A percentile compares a stretch with the other conserved stretches of the same genome.
phyloP scores from a whole-genome alignment of 2,113 vertebrate genomes.

The Uropsilus gracilis region DNA sequence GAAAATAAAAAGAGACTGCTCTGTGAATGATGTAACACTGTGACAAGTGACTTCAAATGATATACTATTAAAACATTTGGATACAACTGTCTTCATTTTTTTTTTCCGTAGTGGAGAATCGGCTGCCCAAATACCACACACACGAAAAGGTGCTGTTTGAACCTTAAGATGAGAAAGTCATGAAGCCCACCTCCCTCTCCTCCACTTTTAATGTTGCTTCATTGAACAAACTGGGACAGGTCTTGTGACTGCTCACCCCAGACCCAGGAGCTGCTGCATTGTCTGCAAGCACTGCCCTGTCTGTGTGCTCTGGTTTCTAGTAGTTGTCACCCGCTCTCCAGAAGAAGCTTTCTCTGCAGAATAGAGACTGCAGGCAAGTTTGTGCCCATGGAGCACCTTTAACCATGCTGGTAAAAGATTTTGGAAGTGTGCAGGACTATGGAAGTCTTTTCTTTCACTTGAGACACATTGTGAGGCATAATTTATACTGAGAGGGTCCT shows the following conservation, averaged over 20 bases:
- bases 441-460: background rate
- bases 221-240: background rate
- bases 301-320: background rate
- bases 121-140: background rate
- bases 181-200: background rate
- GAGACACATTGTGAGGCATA: background rate
- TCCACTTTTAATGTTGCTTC: background rate
- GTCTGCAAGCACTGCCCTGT: background rate
- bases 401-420: background rate
- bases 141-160: background rate
- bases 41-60: background rate
- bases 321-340: too few relatives aligned
- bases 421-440: accelerated
- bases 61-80: background rate
- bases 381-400: too few relatives aligned
- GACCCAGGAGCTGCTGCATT: too few relatives aligned
- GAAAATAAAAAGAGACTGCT: background rate
- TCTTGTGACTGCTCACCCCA: too few relatives aligned
- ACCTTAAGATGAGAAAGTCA: accelerated
- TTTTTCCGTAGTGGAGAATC: background rate
- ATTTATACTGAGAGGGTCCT: background rate
- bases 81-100: background rate
- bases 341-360: background rate
- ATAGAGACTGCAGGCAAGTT: accelerated
- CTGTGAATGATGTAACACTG: accelerated